Conservation (phyloP, 1,140 invertebrate genomes). For the Anthonomus grandis region DNA sequence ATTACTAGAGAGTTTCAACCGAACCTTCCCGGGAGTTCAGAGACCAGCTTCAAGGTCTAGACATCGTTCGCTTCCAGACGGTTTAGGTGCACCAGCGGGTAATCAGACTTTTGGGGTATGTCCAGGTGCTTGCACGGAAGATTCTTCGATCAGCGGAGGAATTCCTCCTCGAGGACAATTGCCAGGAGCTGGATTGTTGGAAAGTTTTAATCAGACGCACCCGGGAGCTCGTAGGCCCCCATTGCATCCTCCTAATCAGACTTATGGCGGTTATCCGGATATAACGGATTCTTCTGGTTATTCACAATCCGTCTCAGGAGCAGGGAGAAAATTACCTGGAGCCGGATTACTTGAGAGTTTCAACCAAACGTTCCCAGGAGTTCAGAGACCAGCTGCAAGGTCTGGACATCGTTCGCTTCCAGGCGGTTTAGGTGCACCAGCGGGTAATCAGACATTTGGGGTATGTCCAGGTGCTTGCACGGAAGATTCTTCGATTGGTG, state of each 20-base stretch:
- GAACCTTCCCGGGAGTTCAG: neutral
- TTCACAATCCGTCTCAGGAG: no score
- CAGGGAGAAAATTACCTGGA: neutral
- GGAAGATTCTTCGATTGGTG: no score
- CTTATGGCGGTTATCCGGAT: neutral
- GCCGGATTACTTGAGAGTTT: neutral
- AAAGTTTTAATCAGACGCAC: neutral
- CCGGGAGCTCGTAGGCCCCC: neutral
- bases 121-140: neutral
- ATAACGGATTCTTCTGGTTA: no score
- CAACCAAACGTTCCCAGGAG: neutral
- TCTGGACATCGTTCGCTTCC: neutral
- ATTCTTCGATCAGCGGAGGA: no score
- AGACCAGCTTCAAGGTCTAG: neutral
- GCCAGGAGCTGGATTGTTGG: neutral
- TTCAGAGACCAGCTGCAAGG: neutral
- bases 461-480: constrained; percentile 1
- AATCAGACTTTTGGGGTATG: neutral
- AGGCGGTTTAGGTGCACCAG: neutral
- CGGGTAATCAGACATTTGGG: neutral
- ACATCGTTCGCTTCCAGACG: no score
- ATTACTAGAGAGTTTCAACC: neutral
- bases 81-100: neutral
- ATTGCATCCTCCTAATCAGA: neutral
- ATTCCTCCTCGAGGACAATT: no score